Evolutionary conservation across 2,797 vertebrate species (phyloP).

Genomic region (Halcyon chelicuti): DNA sequence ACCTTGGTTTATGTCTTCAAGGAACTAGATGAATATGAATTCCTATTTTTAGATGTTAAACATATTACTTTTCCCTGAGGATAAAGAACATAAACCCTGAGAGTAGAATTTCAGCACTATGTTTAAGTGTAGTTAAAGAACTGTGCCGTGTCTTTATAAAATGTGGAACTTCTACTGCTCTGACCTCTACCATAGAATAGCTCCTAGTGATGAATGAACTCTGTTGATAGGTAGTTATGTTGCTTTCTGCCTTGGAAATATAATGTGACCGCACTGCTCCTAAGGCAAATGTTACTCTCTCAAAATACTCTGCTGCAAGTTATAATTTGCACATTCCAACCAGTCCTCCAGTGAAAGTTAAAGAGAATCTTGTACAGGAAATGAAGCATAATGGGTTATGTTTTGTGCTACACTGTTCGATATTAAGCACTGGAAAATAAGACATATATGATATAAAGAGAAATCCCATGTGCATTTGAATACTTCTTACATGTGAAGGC

Average conservation of each 20-base stretch:
- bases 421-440: slow-evolving; percentile 28
- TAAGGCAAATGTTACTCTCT: slow-evolving; percentile 42
- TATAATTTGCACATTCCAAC: slow-evolving; percentile 33
- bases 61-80: background rate
- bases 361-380: slow-evolving; percentile 18
- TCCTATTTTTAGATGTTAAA: background rate
- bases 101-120: background rate
- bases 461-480: background rate
- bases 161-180: background rate
- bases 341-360: slow-evolving; percentile 13
- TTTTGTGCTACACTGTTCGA: background rate
- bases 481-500: background rate
- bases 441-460: background rate
- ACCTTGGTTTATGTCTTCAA: background rate
- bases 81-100: background rate
- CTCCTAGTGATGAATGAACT: slow-evolving; percentile 8
- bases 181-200: background rate
- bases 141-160: background rate
- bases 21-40: background rate
- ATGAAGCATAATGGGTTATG: background rate
- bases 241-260: background rate
- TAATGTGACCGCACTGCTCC: background rate
- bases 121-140: background rate
- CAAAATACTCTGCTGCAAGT: background rate
- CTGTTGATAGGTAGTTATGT: background rate